These are phyloP conservation scores for Pomacea canaliculata DNA, from an alignment of 2,888 invertebrate genomes.

Conservation along the genomic window DNA sequence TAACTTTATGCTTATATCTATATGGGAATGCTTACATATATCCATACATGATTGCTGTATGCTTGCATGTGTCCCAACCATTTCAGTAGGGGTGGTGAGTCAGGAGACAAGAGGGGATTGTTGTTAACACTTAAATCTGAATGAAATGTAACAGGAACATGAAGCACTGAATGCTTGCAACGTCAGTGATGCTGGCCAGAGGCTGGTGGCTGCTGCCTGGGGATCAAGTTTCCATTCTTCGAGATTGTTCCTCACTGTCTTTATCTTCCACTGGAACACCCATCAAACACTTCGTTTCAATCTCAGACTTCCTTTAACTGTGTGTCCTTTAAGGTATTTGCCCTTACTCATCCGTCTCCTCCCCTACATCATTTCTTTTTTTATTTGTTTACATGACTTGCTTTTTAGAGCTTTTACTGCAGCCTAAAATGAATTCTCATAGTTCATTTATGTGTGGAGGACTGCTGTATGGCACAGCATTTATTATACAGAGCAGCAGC, in stretches of 20 bases:
- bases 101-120: too few species aligned
- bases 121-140: too few species aligned
- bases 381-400: too few species aligned
- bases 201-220: constrained; percentile 28
- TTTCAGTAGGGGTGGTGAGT: too few species aligned
- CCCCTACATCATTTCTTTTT: too few species aligned
- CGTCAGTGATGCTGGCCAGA: constrained; percentile 6
- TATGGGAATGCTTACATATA: neutral
- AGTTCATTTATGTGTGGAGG: too few species aligned
- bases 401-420: neutral
- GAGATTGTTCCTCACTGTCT: constrained; percentile 19
- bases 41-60: too few species aligned
- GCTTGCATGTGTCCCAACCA: too few species aligned
- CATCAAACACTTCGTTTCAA: constrained; percentile 27
- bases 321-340: constrained; percentile 8
- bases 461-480: too few species aligned
- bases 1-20: neutral
- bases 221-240: constrained; percentile 15
- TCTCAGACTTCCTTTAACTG: constrained; percentile 19
- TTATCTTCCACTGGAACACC: constrained; percentile 32
- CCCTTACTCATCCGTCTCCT: too few species aligned
- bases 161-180: constrained; percentile 24
- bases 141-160: constrained; percentile 12
- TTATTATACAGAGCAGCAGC: too few species aligned
- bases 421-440: neutral